Evolutionary conservation across 2,113 vertebrate species (phyloP).

Genomic region (Butastur rufipennis): DNA sequence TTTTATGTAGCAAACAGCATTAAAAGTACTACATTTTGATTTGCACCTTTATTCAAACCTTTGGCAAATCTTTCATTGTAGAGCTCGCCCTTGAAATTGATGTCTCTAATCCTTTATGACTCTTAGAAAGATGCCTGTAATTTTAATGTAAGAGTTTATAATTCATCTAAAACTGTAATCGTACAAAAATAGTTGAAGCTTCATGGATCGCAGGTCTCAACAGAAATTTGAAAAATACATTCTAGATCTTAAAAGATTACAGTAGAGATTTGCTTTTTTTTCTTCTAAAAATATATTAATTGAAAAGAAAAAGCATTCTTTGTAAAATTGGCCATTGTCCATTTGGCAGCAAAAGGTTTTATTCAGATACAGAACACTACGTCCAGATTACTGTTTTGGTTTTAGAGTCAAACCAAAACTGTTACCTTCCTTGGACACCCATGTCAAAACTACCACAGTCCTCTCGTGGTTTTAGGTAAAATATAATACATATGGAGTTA

Average conservation of each 20-base stretch:
- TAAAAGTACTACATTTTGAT: background rate
- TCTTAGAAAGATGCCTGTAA: conserved; percentile 1
- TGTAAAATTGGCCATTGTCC: background rate
- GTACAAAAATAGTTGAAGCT: background rate
- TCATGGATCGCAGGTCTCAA: background rate
- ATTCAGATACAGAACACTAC: background rate
- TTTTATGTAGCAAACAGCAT: background rate
- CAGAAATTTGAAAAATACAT: background rate
- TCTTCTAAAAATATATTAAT: background rate
- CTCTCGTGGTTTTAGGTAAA: background rate
- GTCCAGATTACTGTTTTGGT: background rate
- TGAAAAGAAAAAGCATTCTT: background rate
- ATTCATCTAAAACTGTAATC: conserved; percentile 37
- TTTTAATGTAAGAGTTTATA: conserved; percentile 44
- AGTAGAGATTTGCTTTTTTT: background rate
- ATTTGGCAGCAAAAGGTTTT: background rate
- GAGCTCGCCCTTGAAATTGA: background rate
- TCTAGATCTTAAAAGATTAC: background rate
- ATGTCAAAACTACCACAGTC: background rate
- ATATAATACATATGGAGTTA: background rate
- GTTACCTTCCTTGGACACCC: background rate
- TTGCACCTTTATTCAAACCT: conserved; percentile 8
- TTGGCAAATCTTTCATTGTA: background rate
- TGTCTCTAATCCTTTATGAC: conserved; percentile 25
- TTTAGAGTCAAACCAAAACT: background rate